Base-by-base conservation (phyloP, 2,797 vertebrate genomes). In the Falco berigora region DNA sequence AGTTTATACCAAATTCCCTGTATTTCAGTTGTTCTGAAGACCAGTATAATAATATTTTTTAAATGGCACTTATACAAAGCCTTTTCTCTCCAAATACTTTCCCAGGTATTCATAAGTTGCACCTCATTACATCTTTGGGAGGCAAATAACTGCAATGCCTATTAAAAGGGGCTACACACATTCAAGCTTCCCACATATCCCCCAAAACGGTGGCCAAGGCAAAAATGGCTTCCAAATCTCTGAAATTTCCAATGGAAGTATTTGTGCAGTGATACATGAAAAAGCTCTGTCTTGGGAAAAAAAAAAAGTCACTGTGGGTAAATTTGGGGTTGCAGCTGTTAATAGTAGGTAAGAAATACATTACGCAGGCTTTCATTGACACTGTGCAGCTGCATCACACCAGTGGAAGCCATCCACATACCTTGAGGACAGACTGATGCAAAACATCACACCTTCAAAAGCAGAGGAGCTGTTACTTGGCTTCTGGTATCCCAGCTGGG, bases 371-470 rank as follows among this genome's bases (percentile, higher is more conserved):
- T 68, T 79, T 94, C 53, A 67, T 95, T 92, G 85, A 69, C 68
- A 53, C 50, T 5, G 5, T 83, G 84, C 94, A 97, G 88, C 77
- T 93, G 80, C 86, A 69, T 82, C 56, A 67, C 1, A 4, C 58
- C 80, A 74, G 64, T 87, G 71, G 71, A 93, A 95, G 59, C 46
- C 62, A 71, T 77, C 34, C 36, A 42, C 67, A 47, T 71, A 93
- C 81, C 86, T 96, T 5, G 3, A 90, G 84, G 72, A 94, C 64
- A 95, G 72, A 86, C 38, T 66, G 83, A 94, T 90, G 88, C 77
- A 87, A 95, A 96, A 87, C 46, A 92, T 50, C 81, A 56, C 62
- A 86, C 64, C 88, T 96, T 93, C 90, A 93, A 96, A 96, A 91
- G 82, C 30, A 89, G 44, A 24, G 34, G 64, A 91, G 46, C 19